Evolutionary conservation across 2,888 invertebrate species (phyloP).

Genomic region (Cheilosia vulpina): DNA sequence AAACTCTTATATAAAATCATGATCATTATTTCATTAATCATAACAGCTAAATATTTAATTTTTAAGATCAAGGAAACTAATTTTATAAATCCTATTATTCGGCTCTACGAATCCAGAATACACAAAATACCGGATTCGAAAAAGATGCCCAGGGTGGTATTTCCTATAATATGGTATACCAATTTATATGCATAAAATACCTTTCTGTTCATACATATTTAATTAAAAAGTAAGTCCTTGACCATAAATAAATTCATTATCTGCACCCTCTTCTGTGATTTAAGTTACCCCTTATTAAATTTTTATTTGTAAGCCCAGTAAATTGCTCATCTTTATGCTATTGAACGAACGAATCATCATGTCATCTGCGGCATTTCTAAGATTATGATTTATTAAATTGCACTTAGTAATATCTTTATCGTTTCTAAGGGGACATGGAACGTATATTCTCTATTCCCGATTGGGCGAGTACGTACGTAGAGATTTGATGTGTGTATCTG

Average conservation of each 20-base stretch:
- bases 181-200: not conserved
- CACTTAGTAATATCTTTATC: conserved; percentile 13
- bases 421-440: no score
- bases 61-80: no score
- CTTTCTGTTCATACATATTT: not conserved
- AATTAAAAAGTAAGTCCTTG: conserved; percentile 3
- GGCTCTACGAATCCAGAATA: no score
- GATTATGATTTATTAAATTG: conserved; percentile 63
- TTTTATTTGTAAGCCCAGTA: conserved; percentile 23
- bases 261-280: conserved; percentile 40
- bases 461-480: no score
- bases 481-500: not conserved
- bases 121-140: no score
- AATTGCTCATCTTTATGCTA: conserved; percentile 10
- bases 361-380: conserved; percentile 54
- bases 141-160: no score
- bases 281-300: conserved; percentile 37
- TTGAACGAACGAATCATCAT: conserved; percentile 46
- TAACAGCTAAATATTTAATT: no score
- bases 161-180: no score
- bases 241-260: conserved; percentile 35
- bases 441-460: no score
- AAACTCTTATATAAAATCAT: no score
- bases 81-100: no score
- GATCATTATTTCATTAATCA: no score